These are phyloP conservation scores for Eleginops maclovinus DNA, from an alignment of 2,113 vertebrate genomes.

Conservation along the genomic window DNA sequence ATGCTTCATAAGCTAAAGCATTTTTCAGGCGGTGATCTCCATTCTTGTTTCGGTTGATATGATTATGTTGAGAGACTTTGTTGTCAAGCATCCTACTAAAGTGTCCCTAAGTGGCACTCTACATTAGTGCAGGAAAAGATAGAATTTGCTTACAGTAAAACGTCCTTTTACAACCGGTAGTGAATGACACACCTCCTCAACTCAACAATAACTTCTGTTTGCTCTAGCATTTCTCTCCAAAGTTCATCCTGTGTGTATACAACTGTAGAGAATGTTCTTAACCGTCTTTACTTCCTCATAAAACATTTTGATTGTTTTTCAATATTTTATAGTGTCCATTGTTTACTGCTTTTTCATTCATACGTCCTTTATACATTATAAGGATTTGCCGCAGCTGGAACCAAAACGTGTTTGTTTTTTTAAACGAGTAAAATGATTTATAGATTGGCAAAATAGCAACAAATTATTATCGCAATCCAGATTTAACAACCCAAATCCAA, in stretches of 20 bases:
- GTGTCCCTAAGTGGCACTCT: neutral
- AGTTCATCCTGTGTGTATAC: neutral
- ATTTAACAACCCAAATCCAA: neutral
- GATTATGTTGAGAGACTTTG: conserved; percentile 1
- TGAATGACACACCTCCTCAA: neutral
- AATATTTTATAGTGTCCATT: too few species aligned
- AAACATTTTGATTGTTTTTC: neutral
- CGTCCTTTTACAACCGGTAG: neutral
- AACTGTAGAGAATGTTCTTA: neutral
- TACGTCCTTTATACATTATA: too few species aligned
- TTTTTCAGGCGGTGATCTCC: conserved; percentile 9
- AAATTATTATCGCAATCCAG: too few species aligned
- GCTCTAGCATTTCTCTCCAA: neutral
- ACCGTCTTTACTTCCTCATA: neutral
- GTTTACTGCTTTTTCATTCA: neutral
- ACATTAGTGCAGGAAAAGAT: neutral
- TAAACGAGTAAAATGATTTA: too few species aligned
- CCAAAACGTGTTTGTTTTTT: too few species aligned
- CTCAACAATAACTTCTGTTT: neutral
- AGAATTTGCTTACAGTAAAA: neutral
- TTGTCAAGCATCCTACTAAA: neutral
- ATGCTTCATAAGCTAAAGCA: neutral
- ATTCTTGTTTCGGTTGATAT: conserved; percentile 26
- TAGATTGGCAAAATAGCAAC: too few species aligned
- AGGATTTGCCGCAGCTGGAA: too few species aligned